phyloP scores from a whole-genome alignment of 2,113 vertebrate genomes.

The Probosciger aterrimus region DNA sequence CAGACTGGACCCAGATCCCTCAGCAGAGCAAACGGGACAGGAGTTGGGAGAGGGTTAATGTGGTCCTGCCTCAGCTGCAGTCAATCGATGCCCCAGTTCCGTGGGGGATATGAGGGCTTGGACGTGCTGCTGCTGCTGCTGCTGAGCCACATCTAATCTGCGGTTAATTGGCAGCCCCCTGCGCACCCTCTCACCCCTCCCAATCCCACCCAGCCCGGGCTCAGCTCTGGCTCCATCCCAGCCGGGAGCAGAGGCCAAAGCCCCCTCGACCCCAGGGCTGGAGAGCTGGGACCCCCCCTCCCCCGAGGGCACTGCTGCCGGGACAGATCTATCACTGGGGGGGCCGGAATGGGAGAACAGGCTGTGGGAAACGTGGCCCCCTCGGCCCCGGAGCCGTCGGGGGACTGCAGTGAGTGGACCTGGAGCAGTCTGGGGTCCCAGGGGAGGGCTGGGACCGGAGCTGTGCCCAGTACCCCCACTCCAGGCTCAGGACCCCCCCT shows the following conservation, averaged over 20 bases:
- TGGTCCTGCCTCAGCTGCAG: not conserved
- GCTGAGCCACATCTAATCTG: not conserved
- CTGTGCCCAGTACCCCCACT: not conserved
- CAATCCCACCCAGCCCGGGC: not conserved
- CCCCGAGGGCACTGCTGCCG: not conserved
- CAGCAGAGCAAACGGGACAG: rapidly evolving
- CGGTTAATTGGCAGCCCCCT: not conserved
- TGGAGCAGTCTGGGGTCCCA: not conserved
- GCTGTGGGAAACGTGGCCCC: rapidly evolving
- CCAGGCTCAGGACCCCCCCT: not conserved
- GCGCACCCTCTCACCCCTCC: too few relatives aligned
- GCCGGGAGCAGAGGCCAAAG: not conserved
- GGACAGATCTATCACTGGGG: not conserved
- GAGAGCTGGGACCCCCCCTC: not conserved
- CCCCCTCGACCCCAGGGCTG: not conserved
- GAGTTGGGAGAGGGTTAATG: not conserved
- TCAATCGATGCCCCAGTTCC: not conserved
- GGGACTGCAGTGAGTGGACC: too few relatives aligned
- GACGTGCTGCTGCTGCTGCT: not conserved
- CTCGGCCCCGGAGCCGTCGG: too few relatives aligned
- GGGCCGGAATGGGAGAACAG: not conserved
- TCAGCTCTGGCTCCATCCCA: not conserved
- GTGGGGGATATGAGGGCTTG: not conserved
- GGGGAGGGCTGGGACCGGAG: not conserved
- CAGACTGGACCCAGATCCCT: rapidly evolving